phyloP scores from a whole-genome alignment of 2,797 vertebrate genomes.

The Sarcoramphus papa region DNA sequence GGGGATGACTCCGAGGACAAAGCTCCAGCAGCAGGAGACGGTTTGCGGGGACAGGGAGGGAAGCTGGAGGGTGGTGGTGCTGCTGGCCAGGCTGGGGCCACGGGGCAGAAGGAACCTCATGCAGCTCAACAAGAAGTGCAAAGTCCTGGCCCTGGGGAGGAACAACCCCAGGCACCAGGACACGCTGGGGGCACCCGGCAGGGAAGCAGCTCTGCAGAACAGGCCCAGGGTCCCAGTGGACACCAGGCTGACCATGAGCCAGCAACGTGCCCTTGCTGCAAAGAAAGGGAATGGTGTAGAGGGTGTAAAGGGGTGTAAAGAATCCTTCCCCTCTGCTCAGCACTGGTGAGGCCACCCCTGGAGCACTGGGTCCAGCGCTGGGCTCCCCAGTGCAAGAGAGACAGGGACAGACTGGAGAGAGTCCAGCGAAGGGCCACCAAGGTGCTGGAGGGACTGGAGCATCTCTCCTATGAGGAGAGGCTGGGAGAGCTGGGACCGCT shows the following conservation, averaged over 20 bases:
- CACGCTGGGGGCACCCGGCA: too few relatives aligned
- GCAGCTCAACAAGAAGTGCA: neutral
- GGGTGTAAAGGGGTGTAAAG: too few relatives aligned
- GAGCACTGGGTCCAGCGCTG: neutral
- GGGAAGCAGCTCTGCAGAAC: neutral
- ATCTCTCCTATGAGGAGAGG: neutral
- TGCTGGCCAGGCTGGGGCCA: neutral
- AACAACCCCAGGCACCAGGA: neutral
- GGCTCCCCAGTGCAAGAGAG: neutral
- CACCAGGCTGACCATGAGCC: neutral
- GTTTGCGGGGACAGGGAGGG: neutral
- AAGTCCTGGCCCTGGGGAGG: neutral
- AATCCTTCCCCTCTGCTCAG: neutral
- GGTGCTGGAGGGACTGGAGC: neutral
- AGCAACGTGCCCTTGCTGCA: neutral
- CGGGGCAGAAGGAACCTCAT: fast-evolving
- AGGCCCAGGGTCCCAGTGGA: neutral
- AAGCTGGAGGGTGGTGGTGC: too few relatives aligned
- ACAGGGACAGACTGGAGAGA: neutral
- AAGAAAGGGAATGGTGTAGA: neutral
- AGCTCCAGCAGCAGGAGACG: neutral
- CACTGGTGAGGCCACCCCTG: neutral
- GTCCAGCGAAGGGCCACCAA: neutral
- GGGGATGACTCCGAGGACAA: neutral
- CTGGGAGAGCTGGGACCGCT: neutral